phyloP scores from a whole-genome alignment of 2,888 invertebrate species.

The Hedya salicella region DNA sequence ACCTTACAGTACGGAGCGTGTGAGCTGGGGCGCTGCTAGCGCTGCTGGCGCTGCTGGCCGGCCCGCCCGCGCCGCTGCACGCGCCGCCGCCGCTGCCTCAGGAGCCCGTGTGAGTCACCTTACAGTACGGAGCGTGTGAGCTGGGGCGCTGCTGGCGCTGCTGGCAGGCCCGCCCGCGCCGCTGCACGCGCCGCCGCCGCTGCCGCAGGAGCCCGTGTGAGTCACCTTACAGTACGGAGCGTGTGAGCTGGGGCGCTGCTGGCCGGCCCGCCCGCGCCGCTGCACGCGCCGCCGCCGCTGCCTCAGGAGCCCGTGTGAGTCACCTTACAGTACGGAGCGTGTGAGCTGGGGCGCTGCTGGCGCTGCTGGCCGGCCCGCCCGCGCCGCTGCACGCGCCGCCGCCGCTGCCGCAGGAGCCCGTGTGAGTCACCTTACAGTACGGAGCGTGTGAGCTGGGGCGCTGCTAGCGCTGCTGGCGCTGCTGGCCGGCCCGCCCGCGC shows the following conservation, averaged over 20 bases:
- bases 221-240: constrained; percentile 71
- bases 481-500: too few relatives aligned
- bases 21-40: too few relatives aligned
- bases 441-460: too few relatives aligned
- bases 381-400: constrained; percentile 53
- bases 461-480: too few relatives aligned
- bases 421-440: background rate
- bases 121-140: too few relatives aligned
- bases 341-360: constrained; percentile 90
- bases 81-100: constrained; percentile 43
- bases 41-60: constrained; percentile 13
- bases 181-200: background rate
- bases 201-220: constrained; percentile 88
- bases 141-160: too few relatives aligned
- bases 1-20: background rate
- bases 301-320: too few relatives aligned
- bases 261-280: too few relatives aligned
- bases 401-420: constrained; percentile 58
- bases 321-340: constrained; percentile 57
- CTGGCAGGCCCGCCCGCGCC: too few relatives aligned
- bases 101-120: constrained; percentile 41
- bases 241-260: constrained; percentile 74
- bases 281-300: too few relatives aligned
- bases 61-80: constrained; percentile 44
- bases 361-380: constrained; percentile 83